Conservation (phyloP, 1,140 invertebrate species). For the Tigriopus japonicus region DNA sequence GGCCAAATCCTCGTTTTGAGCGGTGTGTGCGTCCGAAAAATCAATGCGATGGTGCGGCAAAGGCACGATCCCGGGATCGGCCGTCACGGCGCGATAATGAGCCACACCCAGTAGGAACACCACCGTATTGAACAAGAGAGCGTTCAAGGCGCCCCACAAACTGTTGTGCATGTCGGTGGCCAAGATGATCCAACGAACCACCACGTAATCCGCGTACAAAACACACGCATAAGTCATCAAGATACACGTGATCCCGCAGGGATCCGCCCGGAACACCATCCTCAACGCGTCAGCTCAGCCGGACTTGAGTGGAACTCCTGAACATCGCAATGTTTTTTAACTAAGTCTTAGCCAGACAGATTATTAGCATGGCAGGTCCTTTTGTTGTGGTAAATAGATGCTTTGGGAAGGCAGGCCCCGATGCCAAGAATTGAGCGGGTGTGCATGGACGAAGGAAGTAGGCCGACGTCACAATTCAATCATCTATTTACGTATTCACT, state of each 20-base stretch:
- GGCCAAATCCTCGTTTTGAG: slow-evolving; percentile 20
- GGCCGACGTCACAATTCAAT: too few species aligned
- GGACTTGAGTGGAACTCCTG: too few species aligned
- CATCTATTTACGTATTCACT: too few species aligned
- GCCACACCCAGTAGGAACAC: slow-evolving; percentile 53
- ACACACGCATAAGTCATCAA: slow-evolving; percentile 60
- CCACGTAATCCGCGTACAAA: slow-evolving; percentile 76
- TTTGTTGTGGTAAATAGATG: too few species aligned
- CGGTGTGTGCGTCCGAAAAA: slow-evolving; percentile 62
- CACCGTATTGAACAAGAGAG: slow-evolving; percentile 57
- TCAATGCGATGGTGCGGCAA: slow-evolving; percentile 56
- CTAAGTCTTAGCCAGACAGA: too few species aligned
- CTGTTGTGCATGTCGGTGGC: slow-evolving; percentile 31
- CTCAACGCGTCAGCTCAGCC: too few species aligned
- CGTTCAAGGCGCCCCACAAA: slow-evolving; percentile 62
- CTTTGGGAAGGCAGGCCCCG: too few species aligned
- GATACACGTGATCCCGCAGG: slow-evolving; percentile 69
- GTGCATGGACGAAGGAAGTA: too few species aligned
- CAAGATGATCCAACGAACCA: slow-evolving; percentile 62
- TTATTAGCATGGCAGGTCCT: too few species aligned
- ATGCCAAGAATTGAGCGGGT: too few species aligned
- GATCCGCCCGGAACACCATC: slow-evolving; percentile 44
- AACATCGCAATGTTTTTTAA: too few species aligned
- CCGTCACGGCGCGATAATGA: slow-evolving; percentile 62
- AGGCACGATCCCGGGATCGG: slow-evolving; percentile 71